Evolutionary conservation across 53 echinoderm and acorn worm species (phyloP).

Genomic region (Arbacia lixula): DNA sequence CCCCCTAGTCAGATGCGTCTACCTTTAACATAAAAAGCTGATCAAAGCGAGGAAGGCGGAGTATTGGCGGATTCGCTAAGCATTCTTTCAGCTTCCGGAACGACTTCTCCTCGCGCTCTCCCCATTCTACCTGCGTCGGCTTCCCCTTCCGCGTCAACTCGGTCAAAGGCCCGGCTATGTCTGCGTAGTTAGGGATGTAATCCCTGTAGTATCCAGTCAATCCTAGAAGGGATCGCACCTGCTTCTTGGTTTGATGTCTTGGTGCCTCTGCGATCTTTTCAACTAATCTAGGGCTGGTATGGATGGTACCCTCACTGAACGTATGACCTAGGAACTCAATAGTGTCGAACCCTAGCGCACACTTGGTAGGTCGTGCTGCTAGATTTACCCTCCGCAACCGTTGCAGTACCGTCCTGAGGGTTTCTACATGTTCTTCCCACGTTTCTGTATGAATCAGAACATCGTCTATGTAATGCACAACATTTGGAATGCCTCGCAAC

Average conservation of each 20-base stretch:
- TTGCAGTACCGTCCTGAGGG: conserved; percentile 44
- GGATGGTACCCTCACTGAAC: conserved; percentile 54
- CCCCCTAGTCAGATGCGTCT: not conserved
- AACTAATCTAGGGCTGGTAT: conserved; percentile 9
- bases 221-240: conserved; percentile 63
- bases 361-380: conserved; percentile 63
- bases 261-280: conserved; percentile 20
- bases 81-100: conserved; percentile 25
- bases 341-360: conserved; percentile 54
- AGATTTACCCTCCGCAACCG: conserved; percentile 47
- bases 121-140: conserved; percentile 64
- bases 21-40: conserved; percentile 17
- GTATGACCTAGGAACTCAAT: conserved; percentile 72
- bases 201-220: conserved; percentile 64
- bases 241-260: conserved; percentile 66
- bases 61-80: conserved; percentile 8
- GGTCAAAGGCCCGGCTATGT: conserved; percentile 62
- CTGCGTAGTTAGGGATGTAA: conserved; percentile 68
- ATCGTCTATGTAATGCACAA: conserved; percentile 72
- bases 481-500: conserved; percentile 58
- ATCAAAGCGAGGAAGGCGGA: conserved; percentile 15
- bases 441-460: conserved; percentile 65
- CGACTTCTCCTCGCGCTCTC: conserved; percentile 41
- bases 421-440: conserved; percentile 66
- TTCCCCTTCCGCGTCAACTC: conserved; percentile 50